A percentile compares a stretch with the other conserved stretches of the same genome.
These are phyloP conservation scores for Chiroxiphia lanceolata DNA, from an alignment of 2,797 vertebrate genomes.

Conservation along the genomic window DNA sequence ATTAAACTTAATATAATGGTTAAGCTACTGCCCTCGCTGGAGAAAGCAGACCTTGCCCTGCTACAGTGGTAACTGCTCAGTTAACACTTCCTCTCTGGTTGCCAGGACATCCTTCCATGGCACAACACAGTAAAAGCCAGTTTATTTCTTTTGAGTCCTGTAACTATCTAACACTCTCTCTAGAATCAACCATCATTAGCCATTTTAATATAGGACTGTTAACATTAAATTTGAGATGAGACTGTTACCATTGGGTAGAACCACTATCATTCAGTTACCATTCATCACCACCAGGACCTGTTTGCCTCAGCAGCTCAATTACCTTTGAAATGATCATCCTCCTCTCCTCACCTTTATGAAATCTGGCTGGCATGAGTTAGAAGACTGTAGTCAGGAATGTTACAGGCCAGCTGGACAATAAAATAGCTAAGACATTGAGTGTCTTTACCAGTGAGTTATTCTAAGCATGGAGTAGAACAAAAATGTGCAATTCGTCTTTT, in stretches of 20 bases:
- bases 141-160: not conserved
- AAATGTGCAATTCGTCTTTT: not conserved
- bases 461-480: not conserved
- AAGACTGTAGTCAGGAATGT: not conserved
- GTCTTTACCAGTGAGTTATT: conserved; percentile 24
- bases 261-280: not conserved
- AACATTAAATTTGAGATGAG: not conserved
- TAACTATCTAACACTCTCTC: not conserved
- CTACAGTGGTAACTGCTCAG: not conserved
- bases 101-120: not conserved
- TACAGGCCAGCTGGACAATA: conserved; percentile 10
- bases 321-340: not conserved
- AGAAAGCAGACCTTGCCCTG: not conserved
- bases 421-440: conserved; percentile 1
- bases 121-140: not conserved
- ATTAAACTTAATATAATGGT: not conserved
- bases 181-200: not conserved
- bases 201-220: not conserved
- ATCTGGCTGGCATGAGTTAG: not conserved
- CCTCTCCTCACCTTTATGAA: not conserved
- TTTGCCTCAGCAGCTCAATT: not conserved
- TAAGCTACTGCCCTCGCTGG: not conserved
- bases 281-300: not conserved
- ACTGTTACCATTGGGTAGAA: not conserved
- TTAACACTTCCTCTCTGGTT: not conserved